Evolutionary conservation across 92 coral and sea anemone genomes (phyloP).

Genomic region (Epizoanthus scotinus): DNA sequence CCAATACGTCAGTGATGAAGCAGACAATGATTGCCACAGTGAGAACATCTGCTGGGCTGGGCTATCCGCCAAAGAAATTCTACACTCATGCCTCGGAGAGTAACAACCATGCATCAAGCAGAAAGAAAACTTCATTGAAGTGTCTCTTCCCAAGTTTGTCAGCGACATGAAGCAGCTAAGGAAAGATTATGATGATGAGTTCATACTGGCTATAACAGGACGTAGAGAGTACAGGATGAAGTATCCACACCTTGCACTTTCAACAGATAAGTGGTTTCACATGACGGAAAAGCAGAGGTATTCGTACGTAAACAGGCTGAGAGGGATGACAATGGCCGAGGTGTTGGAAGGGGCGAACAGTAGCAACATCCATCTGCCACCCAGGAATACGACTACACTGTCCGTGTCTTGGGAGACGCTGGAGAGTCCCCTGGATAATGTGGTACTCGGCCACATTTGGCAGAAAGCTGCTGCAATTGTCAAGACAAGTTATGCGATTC

Average conservation of each 20-base stretch:
- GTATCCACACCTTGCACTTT: conserved; percentile 42
- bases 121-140: conserved; percentile 53
- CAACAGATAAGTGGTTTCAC: conserved; percentile 53
- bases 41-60: conserved; percentile 56
- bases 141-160: conserved; percentile 55
- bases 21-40: conserved; percentile 45
- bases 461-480: conserved; percentile 51
- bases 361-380: neutral
- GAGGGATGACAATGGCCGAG: conserved; percentile 54
- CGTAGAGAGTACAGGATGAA: conserved; percentile 58
- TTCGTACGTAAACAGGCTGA: conserved; percentile 43
- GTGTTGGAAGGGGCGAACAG: conserved; percentile 17
- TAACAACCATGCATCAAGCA: conserved; percentile 52
- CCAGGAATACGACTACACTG: conserved; percentile 20
- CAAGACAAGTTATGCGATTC: conserved; percentile 43
- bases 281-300: conserved; percentile 61
- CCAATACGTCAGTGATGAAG: conserved; percentile 42
- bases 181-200: conserved; percentile 55
- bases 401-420: conserved; percentile 52
- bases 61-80: conserved; percentile 52
- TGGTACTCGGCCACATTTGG: conserved; percentile 50
- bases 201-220: conserved; percentile 55
- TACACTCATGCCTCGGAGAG: conserved; percentile 63
- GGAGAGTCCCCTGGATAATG: conserved; percentile 54
- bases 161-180: conserved; percentile 58